Conservation (phyloP, 2,113 vertebrate species). For the Alectura lathami region DNA sequence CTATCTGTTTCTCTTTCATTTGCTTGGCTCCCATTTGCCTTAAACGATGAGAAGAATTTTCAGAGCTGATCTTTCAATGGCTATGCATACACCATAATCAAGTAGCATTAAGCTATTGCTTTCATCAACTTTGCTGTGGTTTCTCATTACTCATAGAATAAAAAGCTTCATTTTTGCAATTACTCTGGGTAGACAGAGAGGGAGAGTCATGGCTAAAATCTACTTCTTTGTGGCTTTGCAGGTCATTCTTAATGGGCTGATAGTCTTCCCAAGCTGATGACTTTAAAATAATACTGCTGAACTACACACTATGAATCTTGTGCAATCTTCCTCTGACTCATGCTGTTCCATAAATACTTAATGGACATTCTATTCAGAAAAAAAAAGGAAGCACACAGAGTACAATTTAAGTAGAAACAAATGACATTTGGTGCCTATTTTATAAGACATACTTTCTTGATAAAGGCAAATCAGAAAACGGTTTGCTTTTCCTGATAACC, state of each 20-base stretch:
- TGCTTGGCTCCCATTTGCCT: neutral
- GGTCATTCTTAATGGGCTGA: neutral
- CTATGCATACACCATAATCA: neutral
- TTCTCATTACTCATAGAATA: neutral
- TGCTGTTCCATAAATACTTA: neutral
- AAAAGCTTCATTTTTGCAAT: neutral
- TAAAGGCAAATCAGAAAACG: conserved; percentile 4
- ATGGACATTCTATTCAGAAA: conserved; percentile 55
- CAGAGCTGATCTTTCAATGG: neutral
- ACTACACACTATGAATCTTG: neutral
- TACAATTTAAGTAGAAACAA: conserved; percentile 63
- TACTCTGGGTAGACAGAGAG: neutral
- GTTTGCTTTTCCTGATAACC: neutral
- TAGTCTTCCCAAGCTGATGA: neutral
- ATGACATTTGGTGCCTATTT: conserved; percentile 43
- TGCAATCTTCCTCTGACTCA: neutral
- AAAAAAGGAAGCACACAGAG: neutral
- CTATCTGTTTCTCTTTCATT: neutral
- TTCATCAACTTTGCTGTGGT: neutral
- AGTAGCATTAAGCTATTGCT: neutral
- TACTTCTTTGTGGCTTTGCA: neutral
- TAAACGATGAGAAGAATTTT: neutral
- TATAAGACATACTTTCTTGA: conserved; percentile 16
- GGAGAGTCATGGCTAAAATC: neutral
- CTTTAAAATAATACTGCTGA: neutral